Evolutionary conservation across 2,888 invertebrate species (phyloP), one percentile per base, ranked within the genome.

Genomic region (Dioctria linearis): DNA sequence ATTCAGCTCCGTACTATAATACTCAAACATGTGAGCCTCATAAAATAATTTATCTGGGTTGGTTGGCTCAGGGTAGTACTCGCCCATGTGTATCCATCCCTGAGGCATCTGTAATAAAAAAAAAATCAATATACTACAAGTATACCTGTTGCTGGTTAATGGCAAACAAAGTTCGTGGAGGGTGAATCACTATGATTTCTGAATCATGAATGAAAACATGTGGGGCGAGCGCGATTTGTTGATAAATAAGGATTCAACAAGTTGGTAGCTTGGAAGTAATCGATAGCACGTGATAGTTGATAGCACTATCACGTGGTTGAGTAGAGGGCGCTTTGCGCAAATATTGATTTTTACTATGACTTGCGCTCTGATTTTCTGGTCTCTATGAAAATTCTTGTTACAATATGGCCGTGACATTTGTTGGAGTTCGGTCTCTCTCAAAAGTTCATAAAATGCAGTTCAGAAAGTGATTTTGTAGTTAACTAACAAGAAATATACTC

Each of bases 351-450:
- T 73, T 66, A 39, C 39, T 57, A 54, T 3, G 59, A 39, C 78
- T 5, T 51, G 46, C 78, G 73, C 78, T 63, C 46, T 80, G 73
- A 13, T 61, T 71, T 76, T 51, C 37, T 25, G 25, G 25, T 25
- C 25, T 25, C 25, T 2, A 25, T 25, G 69, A 80, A 82, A 80
- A 80, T 76, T 75, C 63, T 61, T 66, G 63, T 81, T 80, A 80
- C 82, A 82, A 82, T 81, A 82, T 82, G 82, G 82, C 82, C 82
- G 82, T 82, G 82, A 82, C 81, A 82, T 80, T 82, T 73, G 51
- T 51, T 61, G 43, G 49, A 49, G 66, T 54, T 40, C 51, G 54
- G 40, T 78, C 66, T 51, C 65, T 66, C 39, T 37, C n/a, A 54
- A 65, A 66, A 46, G 65, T 78, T 78, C 9, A 25, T 5, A 76